Conservation (phyloP, 2,113 vertebrate species). For the Aphelocoma coerulescens region DNA sequence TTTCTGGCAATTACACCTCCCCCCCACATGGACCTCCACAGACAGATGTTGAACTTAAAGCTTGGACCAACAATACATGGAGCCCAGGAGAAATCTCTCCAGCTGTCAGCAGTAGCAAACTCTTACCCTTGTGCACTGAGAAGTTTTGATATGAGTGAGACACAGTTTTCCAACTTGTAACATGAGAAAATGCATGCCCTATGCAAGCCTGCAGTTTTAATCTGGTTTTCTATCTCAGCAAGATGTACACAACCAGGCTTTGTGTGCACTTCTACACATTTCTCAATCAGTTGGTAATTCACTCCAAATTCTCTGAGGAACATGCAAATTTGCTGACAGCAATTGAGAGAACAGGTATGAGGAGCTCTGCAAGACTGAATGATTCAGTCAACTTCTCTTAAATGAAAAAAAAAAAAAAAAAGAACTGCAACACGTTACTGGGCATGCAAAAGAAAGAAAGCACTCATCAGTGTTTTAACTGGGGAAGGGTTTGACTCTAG, state of each 20-base stretch:
- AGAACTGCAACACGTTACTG: neutral
- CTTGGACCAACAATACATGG: neutral
- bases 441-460: neutral
- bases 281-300: neutral
- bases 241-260: neutral
- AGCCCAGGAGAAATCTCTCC: neutral
- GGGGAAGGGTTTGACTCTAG: neutral
- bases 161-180: neutral
- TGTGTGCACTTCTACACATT: neutral
- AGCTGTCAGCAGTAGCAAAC: neutral
- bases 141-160: neutral
- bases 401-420: neutral
- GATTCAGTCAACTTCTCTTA: neutral
- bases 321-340: neutral
- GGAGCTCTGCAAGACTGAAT: neutral
- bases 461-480: neutral
- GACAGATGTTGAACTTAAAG: neutral
- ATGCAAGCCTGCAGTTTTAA: neutral
- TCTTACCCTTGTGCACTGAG: neutral
- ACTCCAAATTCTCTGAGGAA: neutral
- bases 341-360: neutral
- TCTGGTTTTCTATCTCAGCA: neutral
- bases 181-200: neutral
- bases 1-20: neutral
- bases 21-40: neutral